Conservation (phyloP, 2,888 invertebrate genomes). For the Folsomia candida region DNA sequence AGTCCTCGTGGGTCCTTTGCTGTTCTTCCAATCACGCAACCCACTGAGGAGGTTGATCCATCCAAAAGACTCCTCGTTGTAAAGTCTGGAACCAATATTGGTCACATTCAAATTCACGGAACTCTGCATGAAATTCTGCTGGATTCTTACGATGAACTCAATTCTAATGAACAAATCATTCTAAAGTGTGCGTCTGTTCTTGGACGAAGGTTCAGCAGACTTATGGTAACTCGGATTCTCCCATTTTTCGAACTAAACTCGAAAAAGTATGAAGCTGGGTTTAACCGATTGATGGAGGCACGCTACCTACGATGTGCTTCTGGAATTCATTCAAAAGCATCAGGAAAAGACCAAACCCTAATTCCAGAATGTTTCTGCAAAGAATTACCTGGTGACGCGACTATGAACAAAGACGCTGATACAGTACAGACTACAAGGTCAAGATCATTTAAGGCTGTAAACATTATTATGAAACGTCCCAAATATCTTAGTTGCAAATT, state of each 20-base stretch:
- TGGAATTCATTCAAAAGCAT: constrained; percentile 5
- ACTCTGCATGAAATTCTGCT: constrained; percentile 59
- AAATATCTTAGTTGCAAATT: constrained; percentile 34
- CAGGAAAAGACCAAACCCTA: constrained; percentile 21
- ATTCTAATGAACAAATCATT: constrained; percentile 62
- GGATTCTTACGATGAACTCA: constrained; percentile 65
- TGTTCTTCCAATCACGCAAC: background rate
- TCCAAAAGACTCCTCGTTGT: constrained; percentile 36
- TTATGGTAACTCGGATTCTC: constrained; percentile 54
- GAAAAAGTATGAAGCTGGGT: constrained; percentile 36
- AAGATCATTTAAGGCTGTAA: too few relatives aligned
- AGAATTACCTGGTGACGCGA: constrained; percentile 1
- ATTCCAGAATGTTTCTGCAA: constrained; percentile 35
- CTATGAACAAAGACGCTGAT: background rate
- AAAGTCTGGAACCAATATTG: constrained; percentile 45
- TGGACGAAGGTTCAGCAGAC: constrained; percentile 60
- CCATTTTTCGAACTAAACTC: constrained; percentile 36
- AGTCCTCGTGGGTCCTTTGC: background rate
- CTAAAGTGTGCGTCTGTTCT: constrained; percentile 63
- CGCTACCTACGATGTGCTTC: constrained; percentile 40
- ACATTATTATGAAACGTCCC: background rate
- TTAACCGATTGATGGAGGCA: constrained; percentile 38
- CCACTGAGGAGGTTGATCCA: constrained; percentile 18
- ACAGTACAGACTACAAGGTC: too few relatives aligned
- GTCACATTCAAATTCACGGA: constrained; percentile 38